Base-by-base conservation (phyloP, 2,888 invertebrate genomes). In the Nomada hirtipes region DNA sequence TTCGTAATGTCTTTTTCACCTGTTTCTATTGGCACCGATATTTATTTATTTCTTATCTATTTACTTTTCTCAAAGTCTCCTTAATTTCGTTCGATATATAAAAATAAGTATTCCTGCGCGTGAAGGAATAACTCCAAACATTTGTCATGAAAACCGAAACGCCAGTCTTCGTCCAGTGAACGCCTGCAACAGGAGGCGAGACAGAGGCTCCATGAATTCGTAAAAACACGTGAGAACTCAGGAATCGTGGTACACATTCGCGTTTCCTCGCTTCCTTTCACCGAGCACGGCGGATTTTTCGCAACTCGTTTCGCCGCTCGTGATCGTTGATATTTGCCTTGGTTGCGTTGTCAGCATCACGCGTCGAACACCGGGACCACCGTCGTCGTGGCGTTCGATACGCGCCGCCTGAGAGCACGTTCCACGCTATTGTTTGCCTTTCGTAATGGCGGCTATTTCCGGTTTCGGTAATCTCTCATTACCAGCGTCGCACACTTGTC, bases 381-480 rank as follows among this genome's bases (percentile, higher is more conserved):
- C 84, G 68, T 44, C 77, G 68, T 67, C 63, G 36, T 7, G 36
- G 65, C 64, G 74, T 85, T 83, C 85, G 86, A 85, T 83, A 75
- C 36, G 36, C 59, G 78, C 61, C 65, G 78, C 67, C 81, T 4
- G 59, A 9, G 81, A 77, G 78, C 84, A 72, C 81, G 83, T 88
- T 86, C 83, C 83, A 77, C 77, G 73, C 85, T 57, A 88, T 88
- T 88, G 88, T 88, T 85, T 74, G 78, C 78, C 64, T 80, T 72
- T 79, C 76, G 76, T 73, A 77, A 86, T 83, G 75, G 74, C 86
- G 69, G 55, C 75, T 75, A 70, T 82, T 86, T 88, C 86, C 86
- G 88, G 82, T 86, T 79, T 79, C 75, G 76, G 61, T 83, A 88
- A 85, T 87, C 73, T 82, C 76, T 77, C 83, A 75, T 86, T 88